Evolutionary conservation across 2,113 vertebrate species (phyloP).

Genomic region (rat (Rattus norvegicus)): DNA sequence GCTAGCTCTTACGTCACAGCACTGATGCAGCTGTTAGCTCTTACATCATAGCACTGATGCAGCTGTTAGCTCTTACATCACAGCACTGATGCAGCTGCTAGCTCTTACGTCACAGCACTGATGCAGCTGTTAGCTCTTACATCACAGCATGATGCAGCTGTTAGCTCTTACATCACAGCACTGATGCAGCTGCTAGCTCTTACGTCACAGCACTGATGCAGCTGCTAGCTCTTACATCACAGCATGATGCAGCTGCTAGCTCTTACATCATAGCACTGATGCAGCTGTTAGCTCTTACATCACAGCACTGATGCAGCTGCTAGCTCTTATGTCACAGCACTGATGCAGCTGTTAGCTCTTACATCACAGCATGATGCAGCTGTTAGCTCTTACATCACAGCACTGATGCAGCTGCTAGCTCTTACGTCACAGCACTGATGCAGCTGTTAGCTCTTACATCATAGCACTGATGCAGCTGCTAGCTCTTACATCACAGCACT

Average conservation of each 20-base stretch:
- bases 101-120: accelerated
- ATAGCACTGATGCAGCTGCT: too few relatives aligned
- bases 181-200: background rate
- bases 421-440: too few relatives aligned
- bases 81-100: background rate
- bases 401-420: too few relatives aligned
- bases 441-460: too few relatives aligned
- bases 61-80: background rate
- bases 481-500: too few relatives aligned
- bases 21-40: background rate
- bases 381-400: background rate
- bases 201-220: background rate
- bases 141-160: background rate
- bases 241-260: background rate
- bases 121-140: background rate
- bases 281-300: too few relatives aligned
- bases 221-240: background rate
- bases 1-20: background rate
- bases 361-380: background rate
- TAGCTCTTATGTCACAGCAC: too few relatives aligned
- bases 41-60: background rate
- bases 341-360: too few relatives aligned
- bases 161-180: background rate
- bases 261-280: too few relatives aligned
- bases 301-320: too few relatives aligned